Evolutionary conservation across 2,797 vertebrate species (phyloP), one percentile per base, ranked within the genome.

Genomic region (Karalla daura): DNA sequence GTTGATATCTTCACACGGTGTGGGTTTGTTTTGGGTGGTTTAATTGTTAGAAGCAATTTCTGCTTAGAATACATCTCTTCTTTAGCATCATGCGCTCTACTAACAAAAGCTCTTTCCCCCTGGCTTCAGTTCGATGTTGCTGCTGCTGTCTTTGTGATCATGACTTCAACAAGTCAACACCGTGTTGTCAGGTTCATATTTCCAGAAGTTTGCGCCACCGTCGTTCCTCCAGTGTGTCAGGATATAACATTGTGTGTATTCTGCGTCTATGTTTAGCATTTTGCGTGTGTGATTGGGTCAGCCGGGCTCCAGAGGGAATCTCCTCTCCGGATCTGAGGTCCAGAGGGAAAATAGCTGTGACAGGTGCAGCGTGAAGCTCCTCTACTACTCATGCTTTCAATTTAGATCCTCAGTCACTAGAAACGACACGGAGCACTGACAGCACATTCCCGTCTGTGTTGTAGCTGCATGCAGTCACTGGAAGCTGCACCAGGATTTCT

Each of bases 341-440:
- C 59, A 47, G 65, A 82, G 40, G 83, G 56, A 81, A 89, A 89
- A 88, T 86, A 90, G 63, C 82, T 63, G 40, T 10, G 81, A 93
- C 93, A 93, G 93, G 90, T 93, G 92, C 92, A 89, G 80, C 0
- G 3, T 60, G 64, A 67, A 53, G 55, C 58, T 63, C 65, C 66
- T 80, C 69, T 43, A 28, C 88, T 36, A 75, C 74, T 90, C 89
- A 89, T 74, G 67, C 76, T 86, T 91, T 91, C 83, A 84, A 85
- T 88, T 92, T 90, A 90, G 89, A 89, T 13, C 70, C 79, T 89
- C 86, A 87, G 84, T 85, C 84, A 89, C 70, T 66, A 75, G 68
- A 68, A 76, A 66, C 68, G 71, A 82, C 70, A 43, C 27, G n/a
- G 74, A 60, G 70, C 58, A 39, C 14, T 49, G 54, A 27, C 55